Evolutionary conservation across 2,797 vertebrate genomes (phyloP).

Genomic region (Channallabes apus): DNA sequence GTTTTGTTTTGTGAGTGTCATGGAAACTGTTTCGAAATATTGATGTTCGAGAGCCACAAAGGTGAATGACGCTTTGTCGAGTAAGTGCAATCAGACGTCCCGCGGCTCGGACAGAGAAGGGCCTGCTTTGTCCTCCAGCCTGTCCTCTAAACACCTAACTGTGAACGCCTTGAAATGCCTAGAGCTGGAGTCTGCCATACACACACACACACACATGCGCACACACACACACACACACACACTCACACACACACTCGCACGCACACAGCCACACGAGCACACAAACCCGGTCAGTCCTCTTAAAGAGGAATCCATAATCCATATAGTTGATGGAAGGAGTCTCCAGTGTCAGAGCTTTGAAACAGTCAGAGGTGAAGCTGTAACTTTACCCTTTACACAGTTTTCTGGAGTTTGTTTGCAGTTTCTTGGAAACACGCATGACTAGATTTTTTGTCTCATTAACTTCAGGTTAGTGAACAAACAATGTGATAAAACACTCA

Average conservation of each 20-base stretch:
- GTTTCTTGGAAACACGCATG: neutral
- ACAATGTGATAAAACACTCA: neutral
- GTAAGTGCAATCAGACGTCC: slow-evolving; percentile 68
- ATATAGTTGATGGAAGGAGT: neutral
- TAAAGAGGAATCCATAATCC: neutral
- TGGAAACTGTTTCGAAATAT: slow-evolving; percentile 84
- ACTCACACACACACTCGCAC: neutral
- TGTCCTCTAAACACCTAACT: slow-evolving; percentile 70
- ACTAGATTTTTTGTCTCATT: neutral
- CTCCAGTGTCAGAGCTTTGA: neutral
- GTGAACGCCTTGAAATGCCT: slow-evolving; percentile 67
- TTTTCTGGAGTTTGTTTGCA: neutral
- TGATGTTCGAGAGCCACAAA: slow-evolving; percentile 74
- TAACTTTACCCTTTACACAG: neutral
- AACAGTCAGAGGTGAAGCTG: neutral
- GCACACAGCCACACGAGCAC: too few relatives aligned
- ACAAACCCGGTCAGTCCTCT: neutral
- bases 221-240: slow-evolving; percentile 18
- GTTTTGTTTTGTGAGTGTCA: slow-evolving; percentile 69
- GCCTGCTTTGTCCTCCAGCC: slow-evolving; percentile 74
- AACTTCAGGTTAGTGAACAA: neutral
- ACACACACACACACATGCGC: slow-evolving; percentile 42
- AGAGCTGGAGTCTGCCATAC: slow-evolving; percentile 49
- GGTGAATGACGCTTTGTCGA: slow-evolving; percentile 74
- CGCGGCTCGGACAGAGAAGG: slow-evolving; percentile 74